Percentiles rank a stretch among this genome's conserved stretches.
phyloP scores from a whole-genome alignment of 2,113 vertebrate species.

The Rhinopomastus cyanomelas region DNA sequence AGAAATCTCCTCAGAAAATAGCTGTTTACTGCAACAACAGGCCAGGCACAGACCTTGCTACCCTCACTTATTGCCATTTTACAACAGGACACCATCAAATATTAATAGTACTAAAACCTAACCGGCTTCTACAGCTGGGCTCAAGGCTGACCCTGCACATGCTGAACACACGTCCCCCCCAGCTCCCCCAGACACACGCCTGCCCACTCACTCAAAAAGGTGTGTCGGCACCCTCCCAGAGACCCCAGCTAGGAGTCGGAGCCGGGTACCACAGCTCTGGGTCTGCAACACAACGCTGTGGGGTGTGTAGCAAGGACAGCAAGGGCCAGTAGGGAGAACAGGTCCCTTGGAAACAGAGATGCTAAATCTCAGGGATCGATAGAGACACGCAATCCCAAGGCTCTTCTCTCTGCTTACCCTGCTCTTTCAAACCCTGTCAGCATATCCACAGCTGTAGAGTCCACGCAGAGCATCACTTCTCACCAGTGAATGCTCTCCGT shows the following conservation, averaged over 20 bases:
- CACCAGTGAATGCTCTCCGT: background rate
- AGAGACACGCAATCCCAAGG: background rate
- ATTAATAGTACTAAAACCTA: background rate
- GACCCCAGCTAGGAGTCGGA: fast-evolving
- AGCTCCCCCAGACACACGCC: background rate
- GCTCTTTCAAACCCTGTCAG: background rate
- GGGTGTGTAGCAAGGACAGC: fast-evolving
- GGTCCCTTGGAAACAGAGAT: background rate
- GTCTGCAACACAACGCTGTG: background rate
- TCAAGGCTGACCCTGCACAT: background rate
- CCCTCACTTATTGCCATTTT: background rate
- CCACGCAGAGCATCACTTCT: background rate
- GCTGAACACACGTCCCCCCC: background rate
- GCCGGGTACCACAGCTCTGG: background rate
- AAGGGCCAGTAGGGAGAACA: background rate
- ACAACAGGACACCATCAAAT: background rate
- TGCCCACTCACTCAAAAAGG: background rate
- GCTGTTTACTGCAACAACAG: background rate
- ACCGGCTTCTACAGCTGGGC: background rate
- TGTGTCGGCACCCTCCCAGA: background rate
- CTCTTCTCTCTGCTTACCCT: background rate
- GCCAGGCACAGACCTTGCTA: background rate
- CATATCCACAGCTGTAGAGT: background rate
- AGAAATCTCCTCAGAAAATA: slow-evolving; percentile 8
- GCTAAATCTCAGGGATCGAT: background rate